Base-by-base conservation (phyloP, 2,888 invertebrate species). In the Stenotaenia linearis region DNA sequence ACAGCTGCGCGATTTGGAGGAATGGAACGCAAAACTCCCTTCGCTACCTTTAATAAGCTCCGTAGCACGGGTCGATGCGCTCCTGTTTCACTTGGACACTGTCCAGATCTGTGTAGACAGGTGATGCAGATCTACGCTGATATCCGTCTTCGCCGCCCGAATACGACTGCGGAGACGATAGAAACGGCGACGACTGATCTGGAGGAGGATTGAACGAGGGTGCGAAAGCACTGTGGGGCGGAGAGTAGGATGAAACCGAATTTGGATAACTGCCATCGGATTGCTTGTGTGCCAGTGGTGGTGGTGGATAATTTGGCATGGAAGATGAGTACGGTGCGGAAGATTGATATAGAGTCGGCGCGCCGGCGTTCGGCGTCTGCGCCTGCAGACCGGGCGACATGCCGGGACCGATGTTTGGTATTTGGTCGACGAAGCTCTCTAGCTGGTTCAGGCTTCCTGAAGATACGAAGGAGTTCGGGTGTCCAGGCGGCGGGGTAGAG, bases 21-120 rank as follows among this genome's bases (percentile, higher is more conserved):
- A 61, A 61, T 61, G 25, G 61, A 23, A 61, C 28, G 28, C 28
- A 61, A 7, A 3, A 61, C 28, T 9, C 61, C 23, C 23, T 15
- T 61, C 9, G 61, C 61, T 25, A 28, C 10, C 23, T 37, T 88
- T 87, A 89, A 83, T 89, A 89, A 80, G 88, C 87, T 77, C 88
- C 87, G 81, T 88, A 89, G 5, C 88, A 88, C 79, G 89, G 86
- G 83, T 89, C 89, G 85, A 86, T 85, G 32, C 86, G 83, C 79
- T 86, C 86, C 81, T 89, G 88, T 83, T 89, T 89, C 21, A 81
- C 79, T 75, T 80, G 81, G 21, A 81, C 80, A 76, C 75, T 81
- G 50, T 81, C 80, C 75, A 81, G 75, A 75, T 81, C 81, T 40
- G 81, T 78, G 75, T 81, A 81, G 37, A 80, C 69, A 21, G 81